These are phyloP conservation scores for Ceratoteleas bidentatus DNA, from an alignment of 1,140 invertebrate genomes.

Conservation along the genomic window DNA sequence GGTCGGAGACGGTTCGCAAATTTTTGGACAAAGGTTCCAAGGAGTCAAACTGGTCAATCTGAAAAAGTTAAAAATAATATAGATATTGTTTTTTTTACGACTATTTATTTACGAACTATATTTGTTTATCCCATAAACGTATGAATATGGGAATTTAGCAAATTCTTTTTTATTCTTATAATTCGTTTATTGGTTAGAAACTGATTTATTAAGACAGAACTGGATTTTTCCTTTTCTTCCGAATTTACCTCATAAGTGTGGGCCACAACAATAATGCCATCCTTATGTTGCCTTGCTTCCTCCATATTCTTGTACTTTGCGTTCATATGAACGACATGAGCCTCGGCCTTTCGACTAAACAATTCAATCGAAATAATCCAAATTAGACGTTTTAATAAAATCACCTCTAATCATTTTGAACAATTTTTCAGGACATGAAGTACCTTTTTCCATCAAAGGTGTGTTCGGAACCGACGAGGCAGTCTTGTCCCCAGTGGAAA, in stretches of 20 bases:
- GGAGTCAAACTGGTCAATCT: not conserved
- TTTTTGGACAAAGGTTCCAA: too few relatives aligned
- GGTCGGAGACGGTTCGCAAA: not conserved
- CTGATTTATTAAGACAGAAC: too few relatives aligned
- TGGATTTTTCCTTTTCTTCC: too few relatives aligned
- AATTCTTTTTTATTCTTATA: too few relatives aligned
- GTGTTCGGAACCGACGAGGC: slow-evolving; percentile 24
- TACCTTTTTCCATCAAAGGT: slow-evolving; percentile 17
- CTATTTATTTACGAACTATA: too few relatives aligned
- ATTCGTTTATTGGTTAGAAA: too few relatives aligned
- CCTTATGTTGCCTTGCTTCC: slow-evolving; percentile 4
- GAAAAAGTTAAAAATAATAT: not conserved
- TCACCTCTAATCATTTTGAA: not conserved
- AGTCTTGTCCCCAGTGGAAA: slow-evolving; percentile 24
- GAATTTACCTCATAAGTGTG: slow-evolving; percentile 23
- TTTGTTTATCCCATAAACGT: too few relatives aligned
- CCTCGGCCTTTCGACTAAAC: slow-evolving; percentile 5
- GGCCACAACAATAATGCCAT: slow-evolving; percentile 19
- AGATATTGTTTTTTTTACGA: too few relatives aligned
- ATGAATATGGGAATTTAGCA: too few relatives aligned
- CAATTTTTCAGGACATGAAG: not conserved
- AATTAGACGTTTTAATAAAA: not conserved
- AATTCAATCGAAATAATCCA: slow-evolving; percentile 1
- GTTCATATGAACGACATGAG: slow-evolving; percentile 24
- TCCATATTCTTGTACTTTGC: slow-evolving; percentile 16